Percentiles rank a stretch among this genome's conserved stretches.
These are phyloP conservation scores for Choristoneura rosaceana DNA, from an alignment of 2,888 invertebrate genomes.

Conservation along the genomic window DNA sequence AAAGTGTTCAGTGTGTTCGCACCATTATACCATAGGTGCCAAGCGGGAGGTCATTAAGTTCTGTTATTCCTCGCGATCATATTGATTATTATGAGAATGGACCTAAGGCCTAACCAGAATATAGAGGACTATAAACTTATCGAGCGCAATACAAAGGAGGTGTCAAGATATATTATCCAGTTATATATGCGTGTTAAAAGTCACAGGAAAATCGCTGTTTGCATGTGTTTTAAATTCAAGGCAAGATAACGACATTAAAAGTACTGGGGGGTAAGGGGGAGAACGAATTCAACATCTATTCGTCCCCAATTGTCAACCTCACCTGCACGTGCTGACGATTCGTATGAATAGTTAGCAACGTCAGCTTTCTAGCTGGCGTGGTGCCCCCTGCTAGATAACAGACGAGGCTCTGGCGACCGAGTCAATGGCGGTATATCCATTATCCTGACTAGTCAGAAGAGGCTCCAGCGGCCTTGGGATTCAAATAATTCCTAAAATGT, in stretches of 20 bases:
- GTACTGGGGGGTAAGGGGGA: too few relatives aligned
- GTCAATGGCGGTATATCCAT: too few relatives aligned
- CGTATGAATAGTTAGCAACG: too few relatives aligned
- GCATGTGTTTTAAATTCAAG: conserved; percentile 48
- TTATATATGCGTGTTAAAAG: conserved; percentile 29
- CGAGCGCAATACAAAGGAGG: background rate
- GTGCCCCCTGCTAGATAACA: too few relatives aligned
- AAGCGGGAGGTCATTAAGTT: conserved; percentile 66
- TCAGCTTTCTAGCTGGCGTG: too few relatives aligned
- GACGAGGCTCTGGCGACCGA: too few relatives aligned
- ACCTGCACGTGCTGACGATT: too few relatives aligned
- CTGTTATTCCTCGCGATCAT: conserved; percentile 69
- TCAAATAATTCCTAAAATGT: too few relatives aligned
- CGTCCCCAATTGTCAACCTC: too few relatives aligned
- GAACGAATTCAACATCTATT: too few relatives aligned
- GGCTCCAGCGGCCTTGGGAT: too few relatives aligned
- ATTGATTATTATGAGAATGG: conserved; percentile 75
- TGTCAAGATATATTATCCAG: background rate
- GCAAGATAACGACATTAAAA: conserved; percentile 8
- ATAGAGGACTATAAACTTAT: conserved; percentile 34
- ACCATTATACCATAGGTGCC: conserved; percentile 66
- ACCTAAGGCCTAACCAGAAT: conserved; percentile 47
- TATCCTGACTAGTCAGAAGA: too few relatives aligned
- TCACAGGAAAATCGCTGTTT: conserved; percentile 55
- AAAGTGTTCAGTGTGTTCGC: conserved; percentile 74